Conservation (phyloP, 2,888 invertebrate genomes). For the Asteroscopus sphinx region DNA sequence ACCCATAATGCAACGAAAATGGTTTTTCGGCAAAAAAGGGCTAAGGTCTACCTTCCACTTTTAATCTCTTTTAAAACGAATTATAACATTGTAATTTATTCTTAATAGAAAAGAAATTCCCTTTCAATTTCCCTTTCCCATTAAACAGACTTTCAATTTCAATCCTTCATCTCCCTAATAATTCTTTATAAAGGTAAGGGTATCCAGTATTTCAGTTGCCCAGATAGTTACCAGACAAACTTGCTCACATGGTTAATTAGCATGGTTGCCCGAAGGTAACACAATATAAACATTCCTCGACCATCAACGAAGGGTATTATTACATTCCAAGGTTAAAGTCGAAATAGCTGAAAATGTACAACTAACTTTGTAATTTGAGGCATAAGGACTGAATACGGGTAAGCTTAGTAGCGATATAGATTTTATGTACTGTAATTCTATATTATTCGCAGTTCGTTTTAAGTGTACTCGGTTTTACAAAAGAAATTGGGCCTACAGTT, state of each 20-base stretch:
- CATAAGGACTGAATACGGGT: neutral
- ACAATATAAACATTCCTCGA: slow-evolving; percentile 36
- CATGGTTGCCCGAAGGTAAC: slow-evolving; percentile 32
- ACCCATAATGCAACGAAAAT: neutral
- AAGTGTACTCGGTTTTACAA: slow-evolving; percentile 5
- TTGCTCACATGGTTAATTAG: slow-evolving; percentile 45
- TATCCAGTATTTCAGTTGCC: slow-evolving; percentile 11
- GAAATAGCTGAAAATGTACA: slow-evolving; percentile 18
- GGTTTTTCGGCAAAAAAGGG: neutral
- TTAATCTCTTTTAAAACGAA: slow-evolving; percentile 34
- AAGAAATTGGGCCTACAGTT: slow-evolving; percentile 13
- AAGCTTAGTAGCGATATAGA: slow-evolving; percentile 4
- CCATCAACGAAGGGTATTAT: slow-evolving; percentile 31
- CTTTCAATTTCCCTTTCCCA: slow-evolving; percentile 44
- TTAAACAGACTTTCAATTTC: slow-evolving; percentile 31
- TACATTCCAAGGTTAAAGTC: slow-evolving; percentile 21
- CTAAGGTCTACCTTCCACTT: slow-evolving; percentile 10
- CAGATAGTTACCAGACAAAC: slow-evolving; percentile 23
- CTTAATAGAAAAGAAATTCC: slow-evolving; percentile 47
- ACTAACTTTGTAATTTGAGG: slow-evolving; percentile 25
- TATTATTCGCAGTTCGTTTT: neutral
- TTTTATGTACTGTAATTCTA: slow-evolving; percentile 8
- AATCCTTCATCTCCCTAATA: slow-evolving; percentile 26
- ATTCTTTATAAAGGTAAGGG: slow-evolving; percentile 8
- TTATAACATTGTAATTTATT: slow-evolving; percentile 45